A percentile compares a stretch with the other conserved stretches of the same genome.
phyloP scores from a whole-genome alignment of 2,888 invertebrate species.

The Laothoe populi region DNA sequence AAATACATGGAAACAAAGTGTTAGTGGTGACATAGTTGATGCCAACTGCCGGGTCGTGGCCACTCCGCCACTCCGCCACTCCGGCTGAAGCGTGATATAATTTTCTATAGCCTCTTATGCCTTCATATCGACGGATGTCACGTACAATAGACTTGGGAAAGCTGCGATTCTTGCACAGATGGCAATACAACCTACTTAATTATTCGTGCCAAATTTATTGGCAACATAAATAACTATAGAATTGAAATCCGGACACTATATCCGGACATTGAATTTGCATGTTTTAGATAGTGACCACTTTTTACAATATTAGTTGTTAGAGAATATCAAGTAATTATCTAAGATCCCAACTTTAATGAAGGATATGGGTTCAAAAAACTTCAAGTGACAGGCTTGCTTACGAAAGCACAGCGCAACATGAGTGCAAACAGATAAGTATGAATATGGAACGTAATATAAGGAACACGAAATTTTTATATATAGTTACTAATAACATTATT shows the following conservation, averaged over 20 bases:
- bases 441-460: slow-evolving; percentile 51
- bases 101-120: slow-evolving; percentile 53
- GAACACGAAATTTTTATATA: neutral
- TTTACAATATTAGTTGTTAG: no score
- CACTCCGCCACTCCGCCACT: slow-evolving; percentile 28
- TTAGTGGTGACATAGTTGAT: slow-evolving; percentile 46
- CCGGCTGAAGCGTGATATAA: slow-evolving; percentile 54
- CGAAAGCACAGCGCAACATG: slow-evolving; percentile 6
- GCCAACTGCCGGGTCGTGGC: slow-evolving; percentile 46
- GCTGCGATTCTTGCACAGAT: slow-evolving; percentile 52
- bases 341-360: neutral
- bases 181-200: slow-evolving; percentile 53
- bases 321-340: no score
- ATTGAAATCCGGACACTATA: slow-evolving; percentile 9
- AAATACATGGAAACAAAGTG: slow-evolving; percentile 50
- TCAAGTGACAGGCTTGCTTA: neutral
- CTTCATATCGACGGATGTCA: slow-evolving; percentile 64
- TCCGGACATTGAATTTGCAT: neutral
- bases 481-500: no score
- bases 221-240: slow-evolving; percentile 1
- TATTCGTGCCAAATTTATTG: slow-evolving; percentile 37
- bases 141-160: slow-evolving; percentile 57
- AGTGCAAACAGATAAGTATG: slow-evolving; percentile 56
- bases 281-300: neutral
- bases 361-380: neutral